Percentiles rank a stretch among this genome's conserved stretches.
Conservation (phyloP, 2,113 vertebrate genomes). For the Nettapus auritus region DNA sequence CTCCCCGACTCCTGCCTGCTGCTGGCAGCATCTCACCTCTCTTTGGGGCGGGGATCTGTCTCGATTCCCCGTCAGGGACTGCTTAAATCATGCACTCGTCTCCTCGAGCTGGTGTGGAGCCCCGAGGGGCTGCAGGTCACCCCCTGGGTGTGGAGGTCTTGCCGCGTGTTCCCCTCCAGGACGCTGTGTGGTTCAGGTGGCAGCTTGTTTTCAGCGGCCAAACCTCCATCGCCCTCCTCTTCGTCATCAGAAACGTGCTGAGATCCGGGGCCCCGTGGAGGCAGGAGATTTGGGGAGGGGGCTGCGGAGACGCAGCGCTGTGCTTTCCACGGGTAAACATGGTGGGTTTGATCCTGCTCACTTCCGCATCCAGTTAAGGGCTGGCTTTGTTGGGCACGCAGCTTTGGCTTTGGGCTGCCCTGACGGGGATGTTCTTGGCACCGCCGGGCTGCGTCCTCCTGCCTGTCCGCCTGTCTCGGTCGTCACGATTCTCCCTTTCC, state of each 20-base stretch:
- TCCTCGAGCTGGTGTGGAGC: too few species aligned
- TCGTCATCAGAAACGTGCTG: background rate
- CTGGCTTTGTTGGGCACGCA: background rate
- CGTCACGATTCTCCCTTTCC: slow-evolving; percentile 8
- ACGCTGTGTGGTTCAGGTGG: background rate
- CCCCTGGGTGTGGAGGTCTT: too few species aligned
- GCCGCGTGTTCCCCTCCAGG: background rate
- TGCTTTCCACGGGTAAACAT: too few species aligned
- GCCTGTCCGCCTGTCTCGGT: too few species aligned
- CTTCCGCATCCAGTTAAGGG: background rate
- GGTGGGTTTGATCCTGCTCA: background rate
- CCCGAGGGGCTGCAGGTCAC: too few species aligned
- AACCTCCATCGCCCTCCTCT: background rate
- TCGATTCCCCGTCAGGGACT: background rate
- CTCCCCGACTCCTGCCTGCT: background rate
- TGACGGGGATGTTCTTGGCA: too few species aligned
- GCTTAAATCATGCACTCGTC: too few species aligned
- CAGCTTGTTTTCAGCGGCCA: background rate
- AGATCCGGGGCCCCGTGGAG: background rate
- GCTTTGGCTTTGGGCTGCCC: too few species aligned
- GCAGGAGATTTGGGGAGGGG: background rate
- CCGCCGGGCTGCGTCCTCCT: too few species aligned
- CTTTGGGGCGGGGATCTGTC: background rate
- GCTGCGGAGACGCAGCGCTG: background rate
- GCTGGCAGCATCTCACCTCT: accelerated